Evolutionary conservation across 1,140 invertebrate genomes (phyloP), one percentile per base, ranked within the genome.

Genomic region (Colletes latitarsis): DNA sequence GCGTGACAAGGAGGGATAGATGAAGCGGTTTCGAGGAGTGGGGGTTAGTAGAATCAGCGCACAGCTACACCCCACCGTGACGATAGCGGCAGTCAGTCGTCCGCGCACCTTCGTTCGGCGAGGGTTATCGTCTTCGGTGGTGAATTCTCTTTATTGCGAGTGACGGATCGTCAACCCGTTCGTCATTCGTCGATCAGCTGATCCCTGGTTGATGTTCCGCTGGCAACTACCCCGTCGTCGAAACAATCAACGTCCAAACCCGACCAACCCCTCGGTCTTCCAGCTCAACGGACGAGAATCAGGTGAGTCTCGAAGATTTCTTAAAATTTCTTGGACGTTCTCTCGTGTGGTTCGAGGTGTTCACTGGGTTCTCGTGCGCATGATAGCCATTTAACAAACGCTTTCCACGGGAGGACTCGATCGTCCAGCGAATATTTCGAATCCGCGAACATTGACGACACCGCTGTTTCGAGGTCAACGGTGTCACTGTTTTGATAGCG

Each of bases 81-180:
- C 86, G 82, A 19, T 77, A 77, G 77, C 88, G 85, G 82, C 82
- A 81, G 83, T 92, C 90, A 93, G 92, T 93, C 89, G 92, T 88
- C 82, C 92, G 91, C 92, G 92, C 91, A 91, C 91, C 90, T 89
- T 92, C 91, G 87, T 82, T 90, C 88, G 74, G 90, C 73, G 90
- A 93, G 92, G 91, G 89, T 91, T 86, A 81, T 89, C 82, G 70
- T 72, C 46, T 75, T 72, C 46, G 77, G 68, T 76, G 73, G 60
- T 46, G 49, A 64, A 39, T 57, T 19, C 17, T 46, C 17, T 43
- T 41, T 52, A 55, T 69, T 77, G 52, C 72, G 46, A 76, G 70
- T 82, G 67, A 68, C 71, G 55, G 58, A 57, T 84, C 77, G 60
- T 84, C 71, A 43, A 46, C 30, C 55, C 55, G 30, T 46, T 52